A percentile compares a stretch with the other conserved stretches of the same genome.
These are phyloP conservation scores for Cabera pusaria DNA, from an alignment of 2,888 invertebrate species.

Conservation along the genomic window DNA sequence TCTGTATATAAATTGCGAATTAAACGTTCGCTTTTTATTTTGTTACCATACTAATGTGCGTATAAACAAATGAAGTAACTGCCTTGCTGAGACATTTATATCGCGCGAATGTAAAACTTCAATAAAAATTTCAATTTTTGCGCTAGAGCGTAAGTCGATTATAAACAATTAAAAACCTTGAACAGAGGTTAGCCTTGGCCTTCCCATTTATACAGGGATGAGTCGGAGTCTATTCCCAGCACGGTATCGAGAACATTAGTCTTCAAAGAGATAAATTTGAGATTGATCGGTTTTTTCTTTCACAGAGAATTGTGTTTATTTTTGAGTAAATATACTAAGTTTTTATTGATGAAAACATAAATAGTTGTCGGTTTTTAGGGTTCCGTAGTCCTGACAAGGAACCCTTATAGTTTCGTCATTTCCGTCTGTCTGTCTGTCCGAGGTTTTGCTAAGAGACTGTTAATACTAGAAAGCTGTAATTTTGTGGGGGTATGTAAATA, in stretches of 20 bases:
- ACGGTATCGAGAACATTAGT: constrained; percentile 18
- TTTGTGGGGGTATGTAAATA: no score
- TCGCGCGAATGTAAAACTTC: constrained; percentile 4
- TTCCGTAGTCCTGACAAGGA: no score
- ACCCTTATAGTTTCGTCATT: no score
- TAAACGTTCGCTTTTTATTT: constrained; percentile 32
- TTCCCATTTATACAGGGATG: constrained; percentile 35
- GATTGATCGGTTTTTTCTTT: constrained; percentile 17
- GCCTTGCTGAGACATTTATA: constrained; percentile 10
- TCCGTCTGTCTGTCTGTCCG: no score
- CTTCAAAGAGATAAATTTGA: constrained; percentile 15
- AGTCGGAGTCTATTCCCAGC: constrained; percentile 28
- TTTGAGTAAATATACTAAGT: constrained; percentile 1
- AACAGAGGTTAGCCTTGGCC: constrained; percentile 46
- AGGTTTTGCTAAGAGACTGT: no score
- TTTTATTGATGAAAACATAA: constrained; percentile 6
- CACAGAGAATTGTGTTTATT: constrained; percentile 7
- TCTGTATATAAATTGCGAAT: constrained; percentile 38
- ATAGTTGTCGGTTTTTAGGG: neutral
- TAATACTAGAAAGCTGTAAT: no score
- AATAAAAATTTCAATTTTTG: constrained; percentile 29
- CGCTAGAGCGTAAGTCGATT: constrained; percentile 37
- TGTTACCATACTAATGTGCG: constrained; percentile 16
- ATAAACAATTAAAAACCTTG: constrained; percentile 34
- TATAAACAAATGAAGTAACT: constrained; percentile 11